Conservation (phyloP, 2,888 invertebrate genomes). For the Seladonia tumulorum region DNA sequence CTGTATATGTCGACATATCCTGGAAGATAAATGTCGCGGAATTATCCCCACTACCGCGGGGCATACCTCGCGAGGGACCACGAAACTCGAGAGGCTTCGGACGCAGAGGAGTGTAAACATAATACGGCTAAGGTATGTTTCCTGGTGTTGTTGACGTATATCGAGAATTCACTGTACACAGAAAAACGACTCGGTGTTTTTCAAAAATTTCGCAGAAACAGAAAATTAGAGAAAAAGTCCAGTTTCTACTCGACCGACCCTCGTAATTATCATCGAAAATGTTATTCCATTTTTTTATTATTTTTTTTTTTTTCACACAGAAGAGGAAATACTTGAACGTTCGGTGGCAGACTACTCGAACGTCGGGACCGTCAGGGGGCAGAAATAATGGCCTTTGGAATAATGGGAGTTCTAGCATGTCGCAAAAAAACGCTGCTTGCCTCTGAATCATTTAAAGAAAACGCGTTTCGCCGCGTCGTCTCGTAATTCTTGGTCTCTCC, state of each 20-base stretch:
- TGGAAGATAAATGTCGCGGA: no score
- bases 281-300: not conserved
- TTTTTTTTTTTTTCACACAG: not conserved
- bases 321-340: not conserved
- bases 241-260: not conserved
- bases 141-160: no score
- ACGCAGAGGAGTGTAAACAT: no score
- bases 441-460: not conserved
- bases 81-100: no score
- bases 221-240: not conserved
- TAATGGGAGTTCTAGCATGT: not conserved
- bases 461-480: constrained; percentile 14
- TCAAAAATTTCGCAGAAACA: not conserved
- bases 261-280: not conserved
- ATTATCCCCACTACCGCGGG: no score
- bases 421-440: not conserved
- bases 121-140: no score
- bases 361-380: not conserved
- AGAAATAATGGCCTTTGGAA: constrained; percentile 15
- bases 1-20: no score
- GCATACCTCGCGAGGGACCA: no score
- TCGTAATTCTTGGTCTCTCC: constrained; percentile 36
- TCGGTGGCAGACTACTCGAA: constrained; percentile 6
- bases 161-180: no score
- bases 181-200: not conserved